Conservation (phyloP, 2,113 vertebrate species). For the Sinosuthora webbiana region DNA sequence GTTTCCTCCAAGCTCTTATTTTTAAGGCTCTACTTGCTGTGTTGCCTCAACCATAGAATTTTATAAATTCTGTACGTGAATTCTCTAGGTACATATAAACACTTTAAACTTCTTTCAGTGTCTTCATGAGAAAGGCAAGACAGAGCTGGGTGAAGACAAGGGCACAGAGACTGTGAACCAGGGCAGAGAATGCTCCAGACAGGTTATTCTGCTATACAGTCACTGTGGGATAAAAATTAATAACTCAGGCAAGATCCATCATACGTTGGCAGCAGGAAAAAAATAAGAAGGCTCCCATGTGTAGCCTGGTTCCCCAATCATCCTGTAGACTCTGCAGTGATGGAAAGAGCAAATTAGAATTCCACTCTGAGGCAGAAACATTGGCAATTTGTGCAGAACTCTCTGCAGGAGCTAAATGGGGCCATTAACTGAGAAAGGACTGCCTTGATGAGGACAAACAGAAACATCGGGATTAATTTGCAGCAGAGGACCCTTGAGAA, state of each 20-base stretch:
- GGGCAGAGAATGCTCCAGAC: background rate
- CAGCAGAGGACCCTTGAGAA: background rate
- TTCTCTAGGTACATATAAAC: background rate
- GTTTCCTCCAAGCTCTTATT: background rate
- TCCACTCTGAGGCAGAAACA: background rate
- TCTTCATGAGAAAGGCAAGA: background rate
- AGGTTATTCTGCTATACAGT: background rate
- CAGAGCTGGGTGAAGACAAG: background rate
- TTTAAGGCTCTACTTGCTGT: background rate
- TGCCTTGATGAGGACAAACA: background rate
- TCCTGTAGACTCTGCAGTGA: background rate
- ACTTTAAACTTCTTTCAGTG: background rate
- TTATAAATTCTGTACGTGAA: background rate
- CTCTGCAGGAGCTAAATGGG: background rate
- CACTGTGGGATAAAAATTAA: background rate
- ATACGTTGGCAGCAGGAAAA: background rate
- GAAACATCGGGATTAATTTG: background rate
- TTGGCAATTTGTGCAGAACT: background rate
- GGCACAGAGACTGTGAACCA: background rate
- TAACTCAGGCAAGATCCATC: background rate
- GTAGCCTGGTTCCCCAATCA: background rate
- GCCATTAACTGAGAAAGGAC: background rate
- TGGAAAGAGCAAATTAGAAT: conserved; percentile 12
- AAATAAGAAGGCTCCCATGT: background rate
- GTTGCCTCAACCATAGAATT: background rate